phyloP scores from a whole-genome alignment of 2,113 vertebrate species.

The Calidris pygmaea region DNA sequence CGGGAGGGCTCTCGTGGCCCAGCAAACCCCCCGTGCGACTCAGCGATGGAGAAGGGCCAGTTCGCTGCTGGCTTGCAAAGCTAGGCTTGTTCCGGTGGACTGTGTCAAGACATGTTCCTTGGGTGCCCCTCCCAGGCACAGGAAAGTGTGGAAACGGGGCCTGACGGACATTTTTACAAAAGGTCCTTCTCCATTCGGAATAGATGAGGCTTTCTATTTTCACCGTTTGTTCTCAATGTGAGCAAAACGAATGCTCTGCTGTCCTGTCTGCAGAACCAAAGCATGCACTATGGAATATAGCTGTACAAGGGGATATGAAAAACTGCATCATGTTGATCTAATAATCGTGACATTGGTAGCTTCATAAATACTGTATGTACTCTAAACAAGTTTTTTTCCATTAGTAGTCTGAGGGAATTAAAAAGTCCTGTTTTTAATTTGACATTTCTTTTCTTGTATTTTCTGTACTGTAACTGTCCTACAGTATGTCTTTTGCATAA shows the following conservation, averaged over 20 bases:
- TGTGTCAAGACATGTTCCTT: background rate
- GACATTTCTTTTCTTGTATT: constrained; percentile 80
- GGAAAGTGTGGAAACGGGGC: background rate
- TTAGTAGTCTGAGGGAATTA: constrained; percentile 80
- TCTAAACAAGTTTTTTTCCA: constrained; percentile 81
- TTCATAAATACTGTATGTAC: constrained; percentile 87
- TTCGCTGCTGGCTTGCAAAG: background rate
- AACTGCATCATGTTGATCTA: constrained; percentile 74
- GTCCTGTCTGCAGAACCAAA: constrained; percentile 75
- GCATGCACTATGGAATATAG: constrained; percentile 72
- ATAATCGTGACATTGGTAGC: constrained; percentile 80
- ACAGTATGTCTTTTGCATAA: constrained; percentile 91
- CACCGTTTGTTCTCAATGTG: constrained; percentile 47
- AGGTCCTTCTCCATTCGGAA: background rate
- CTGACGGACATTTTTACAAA: background rate
- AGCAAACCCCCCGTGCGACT: background rate
- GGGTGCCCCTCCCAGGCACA: background rate
- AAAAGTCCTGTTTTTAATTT: constrained; percentile 74
- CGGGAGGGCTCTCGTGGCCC: background rate
- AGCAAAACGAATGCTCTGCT: constrained; percentile 59
- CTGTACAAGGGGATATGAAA: constrained; percentile 70
- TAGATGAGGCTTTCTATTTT: background rate
- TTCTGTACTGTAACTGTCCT: constrained; percentile 94
- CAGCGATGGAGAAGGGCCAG: background rate
- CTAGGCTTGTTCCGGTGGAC: background rate